phyloP scores from a whole-genome alignment of 2,888 invertebrate species.

The Tipula confusa region DNA sequence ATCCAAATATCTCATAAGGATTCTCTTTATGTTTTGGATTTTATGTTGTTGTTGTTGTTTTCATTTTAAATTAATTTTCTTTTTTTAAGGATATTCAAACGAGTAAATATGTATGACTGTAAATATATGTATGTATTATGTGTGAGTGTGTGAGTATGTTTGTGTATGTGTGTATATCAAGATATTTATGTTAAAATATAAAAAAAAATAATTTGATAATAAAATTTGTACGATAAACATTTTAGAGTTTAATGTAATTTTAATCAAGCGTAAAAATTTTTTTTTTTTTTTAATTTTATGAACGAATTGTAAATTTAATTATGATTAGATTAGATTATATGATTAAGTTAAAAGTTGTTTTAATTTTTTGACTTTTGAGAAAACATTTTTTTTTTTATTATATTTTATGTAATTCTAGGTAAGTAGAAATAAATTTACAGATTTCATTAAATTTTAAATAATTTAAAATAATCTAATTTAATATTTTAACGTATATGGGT shows the following conservation, averaged over 20 bases:
- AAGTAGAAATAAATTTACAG: not conserved
- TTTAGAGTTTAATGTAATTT: slow-evolving; percentile 12
- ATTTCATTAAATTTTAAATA: not conserved
- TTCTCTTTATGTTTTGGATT: not conserved
- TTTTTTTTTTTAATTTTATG: slow-evolving; percentile 3
- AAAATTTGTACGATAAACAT: slow-evolving; percentile 20
- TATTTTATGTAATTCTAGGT: not conserved
- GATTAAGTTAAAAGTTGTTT: not conserved
- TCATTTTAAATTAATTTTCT: not conserved
- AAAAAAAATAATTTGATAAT: not conserved
- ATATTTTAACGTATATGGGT: not conserved
- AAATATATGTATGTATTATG: not conserved
- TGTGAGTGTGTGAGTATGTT: no score
- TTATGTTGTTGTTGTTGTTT: not conserved
- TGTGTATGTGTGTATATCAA: not conserved
- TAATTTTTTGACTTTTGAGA: not conserved
- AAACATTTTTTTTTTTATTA: not conserved
- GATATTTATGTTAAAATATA: not conserved
- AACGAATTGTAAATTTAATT: slow-evolving; percentile 20
- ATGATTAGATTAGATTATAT: slow-evolving; percentile 12
- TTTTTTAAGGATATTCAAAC: not conserved
- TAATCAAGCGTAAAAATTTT: slow-evolving; percentile 7
- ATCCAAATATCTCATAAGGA: not conserved
- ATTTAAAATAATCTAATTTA: not conserved
- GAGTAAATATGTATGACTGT: not conserved